Percentiles rank a stretch among this genome's conserved stretches.
phyloP scores from a whole-genome alignment of 2,113 vertebrate species.

The rat (Rattus norvegicus) region GRCr8 NC_086030.1:19289001-19289500 shows the following conservation, averaged over 20 bases:
- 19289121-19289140: slow-evolving; percentile 83
- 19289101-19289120: slow-evolving; percentile 85
- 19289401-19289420: too few relatives aligned
- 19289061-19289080: slow-evolving; percentile 81
- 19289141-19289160: slow-evolving; percentile 30
- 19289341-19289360: too few relatives aligned
- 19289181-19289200: background rate
- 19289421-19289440: too few relatives aligned
- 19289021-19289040: slow-evolving; percentile 60
- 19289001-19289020: slow-evolving; percentile 46
- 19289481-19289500: fast-evolving
- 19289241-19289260: too few relatives aligned
- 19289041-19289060: slow-evolving; percentile 84
- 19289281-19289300: too few relatives aligned
- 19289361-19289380: too few relatives aligned
- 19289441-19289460: background rate
- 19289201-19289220: background rate
- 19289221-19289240: too few relatives aligned
- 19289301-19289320: too few relatives aligned
- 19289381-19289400: too few relatives aligned
- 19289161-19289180: background rate
- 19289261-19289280: too few relatives aligned
- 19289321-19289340: too few relatives aligned
- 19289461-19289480: background rate
- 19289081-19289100: slow-evolving; percentile 85